A percentile compares a stretch with the other conserved stretches of the same genome.
Conservation (phyloP, 1,140 invertebrate species). For the Physella acuta region DNA sequence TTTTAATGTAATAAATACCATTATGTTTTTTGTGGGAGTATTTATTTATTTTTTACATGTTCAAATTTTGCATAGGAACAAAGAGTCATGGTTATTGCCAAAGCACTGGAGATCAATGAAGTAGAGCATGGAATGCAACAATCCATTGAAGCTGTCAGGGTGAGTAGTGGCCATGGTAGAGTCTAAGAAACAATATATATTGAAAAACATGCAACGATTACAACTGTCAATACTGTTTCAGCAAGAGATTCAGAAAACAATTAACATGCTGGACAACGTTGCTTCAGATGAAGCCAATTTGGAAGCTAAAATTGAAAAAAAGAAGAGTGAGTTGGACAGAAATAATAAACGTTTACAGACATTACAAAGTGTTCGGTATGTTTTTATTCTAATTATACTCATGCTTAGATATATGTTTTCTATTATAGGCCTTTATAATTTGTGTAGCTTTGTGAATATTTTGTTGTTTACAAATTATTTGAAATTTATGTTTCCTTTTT, state of each 20-base stretch:
- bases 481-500: not conserved
- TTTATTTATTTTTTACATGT: not conserved
- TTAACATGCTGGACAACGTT: conserved; percentile 79
- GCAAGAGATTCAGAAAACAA: conserved; percentile 73
- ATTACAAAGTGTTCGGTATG: conserved; percentile 85
- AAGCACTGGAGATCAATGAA: conserved; percentile 79
- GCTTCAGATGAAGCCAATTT: conserved; percentile 82
- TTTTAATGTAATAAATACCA: no score
- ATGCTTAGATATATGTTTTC: no score
- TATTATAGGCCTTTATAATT: no score
- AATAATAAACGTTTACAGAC: conserved; percentile 87
- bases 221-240: conserved; percentile 64
- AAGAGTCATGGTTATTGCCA: conserved; percentile 67
- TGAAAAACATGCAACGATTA: conserved; percentile 60
- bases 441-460: no score
- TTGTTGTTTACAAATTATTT: not conserved
- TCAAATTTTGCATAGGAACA: conserved; percentile 44
- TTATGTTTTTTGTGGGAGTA: no score
- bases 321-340: conserved; percentile 83
- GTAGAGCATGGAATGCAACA: conserved; percentile 68
- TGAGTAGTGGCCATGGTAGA: no score
- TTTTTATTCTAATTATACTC: no score
- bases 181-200: no score
- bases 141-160: conserved; percentile 67
- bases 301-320: conserved; percentile 88